A percentile compares a stretch with the other conserved stretches of the same genome.
phyloP scores from a whole-genome alignment of 2,888 invertebrate genomes.

The Synanthedon vespiformis region DNA sequence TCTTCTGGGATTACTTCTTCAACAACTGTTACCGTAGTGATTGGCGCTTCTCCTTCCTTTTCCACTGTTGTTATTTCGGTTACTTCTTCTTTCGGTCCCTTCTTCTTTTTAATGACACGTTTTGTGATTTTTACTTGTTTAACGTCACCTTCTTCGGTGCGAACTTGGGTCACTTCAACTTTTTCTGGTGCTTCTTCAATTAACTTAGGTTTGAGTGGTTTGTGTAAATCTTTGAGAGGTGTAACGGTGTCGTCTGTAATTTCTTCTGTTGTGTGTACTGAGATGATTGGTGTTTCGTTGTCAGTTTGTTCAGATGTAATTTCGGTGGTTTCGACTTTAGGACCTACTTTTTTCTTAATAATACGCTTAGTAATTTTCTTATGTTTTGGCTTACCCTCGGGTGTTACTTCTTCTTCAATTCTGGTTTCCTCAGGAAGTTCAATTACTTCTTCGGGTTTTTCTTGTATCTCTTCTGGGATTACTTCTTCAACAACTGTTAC shows the following conservation, averaged over 20 bases:
- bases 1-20: no score
- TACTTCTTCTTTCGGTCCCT: constrained; percentile 23
- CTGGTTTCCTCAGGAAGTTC: constrained; percentile 24
- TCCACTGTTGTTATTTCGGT: constrained; percentile 25
- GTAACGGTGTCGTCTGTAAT: constrained; percentile 24
- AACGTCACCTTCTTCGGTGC: constrained; percentile 21
- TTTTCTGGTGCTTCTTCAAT: constrained; percentile 8
- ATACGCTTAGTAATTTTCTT: constrained; percentile 21
- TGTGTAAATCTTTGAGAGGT: constrained; percentile 11
- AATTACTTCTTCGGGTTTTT: constrained; percentile 8
- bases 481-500: no score
- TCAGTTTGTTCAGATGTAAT: constrained; percentile 13
- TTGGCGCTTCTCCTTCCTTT: constrained; percentile 17
- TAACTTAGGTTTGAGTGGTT: constrained; percentile 1
- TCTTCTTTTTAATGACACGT: constrained; percentile 11
- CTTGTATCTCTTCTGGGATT: no score
- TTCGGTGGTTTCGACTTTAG: constrained; percentile 20
- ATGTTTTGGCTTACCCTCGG: constrained; percentile 19
- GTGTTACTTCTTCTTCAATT: constrained; percentile 19
- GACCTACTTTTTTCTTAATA: constrained; percentile 27
- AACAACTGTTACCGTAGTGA: constrained; percentile 14
- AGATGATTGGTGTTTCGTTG: constrained; percentile 16
- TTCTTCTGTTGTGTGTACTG: constrained; percentile 19
- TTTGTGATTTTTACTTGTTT: constrained; percentile 14
- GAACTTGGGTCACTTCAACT: constrained; percentile 20